phyloP scores from a whole-genome alignment of 1,140 invertebrate species.

The Drosophila arawakana region DNA sequence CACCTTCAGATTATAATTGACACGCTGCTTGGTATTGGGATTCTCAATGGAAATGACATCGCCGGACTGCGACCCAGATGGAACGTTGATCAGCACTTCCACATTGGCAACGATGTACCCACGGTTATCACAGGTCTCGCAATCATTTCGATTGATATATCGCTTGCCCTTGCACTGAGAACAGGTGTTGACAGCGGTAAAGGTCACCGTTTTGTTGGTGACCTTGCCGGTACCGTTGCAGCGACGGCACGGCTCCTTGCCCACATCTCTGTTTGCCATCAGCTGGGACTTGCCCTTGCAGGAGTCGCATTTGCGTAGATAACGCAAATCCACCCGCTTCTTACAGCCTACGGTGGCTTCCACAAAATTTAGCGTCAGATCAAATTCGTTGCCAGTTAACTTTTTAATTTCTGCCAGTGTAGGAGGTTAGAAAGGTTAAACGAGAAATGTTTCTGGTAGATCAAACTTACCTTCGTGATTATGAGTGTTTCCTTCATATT shows the following conservation, averaged over 20 bases:
- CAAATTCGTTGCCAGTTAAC: constrained; percentile 49
- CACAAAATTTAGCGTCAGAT: constrained; percentile 59
- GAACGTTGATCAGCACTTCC: constrained; percentile 62
- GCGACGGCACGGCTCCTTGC: constrained; percentile 72
- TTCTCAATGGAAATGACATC: constrained; percentile 68
- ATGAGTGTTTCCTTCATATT: constrained; percentile 1
- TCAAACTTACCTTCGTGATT: constrained; percentile 39
- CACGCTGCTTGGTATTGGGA: constrained; percentile 65
- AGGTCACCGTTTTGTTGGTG: constrained; percentile 63
- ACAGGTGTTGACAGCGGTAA: constrained; percentile 49
- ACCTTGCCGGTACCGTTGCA: constrained; percentile 74
- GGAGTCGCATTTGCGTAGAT: constrained; percentile 66
- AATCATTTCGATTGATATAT: constrained; percentile 73
- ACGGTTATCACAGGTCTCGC: constrained; percentile 68
- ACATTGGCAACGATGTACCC: constrained; percentile 60
- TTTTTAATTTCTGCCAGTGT: constrained; percentile 56
- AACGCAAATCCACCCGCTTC: constrained; percentile 64
- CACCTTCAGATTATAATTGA: constrained; percentile 65
- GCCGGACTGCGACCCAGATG: constrained; percentile 67
- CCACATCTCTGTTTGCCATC: constrained; percentile 56
- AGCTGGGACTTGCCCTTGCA: constrained; percentile 77
- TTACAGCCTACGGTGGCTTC: constrained; percentile 75
- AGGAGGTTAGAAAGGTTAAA: background rate
- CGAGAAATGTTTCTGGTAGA: background rate
- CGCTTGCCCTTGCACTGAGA: constrained; percentile 72